Base-by-base conservation (phyloP, 2,888 invertebrate species). In the Tenthredo notha region DNA sequence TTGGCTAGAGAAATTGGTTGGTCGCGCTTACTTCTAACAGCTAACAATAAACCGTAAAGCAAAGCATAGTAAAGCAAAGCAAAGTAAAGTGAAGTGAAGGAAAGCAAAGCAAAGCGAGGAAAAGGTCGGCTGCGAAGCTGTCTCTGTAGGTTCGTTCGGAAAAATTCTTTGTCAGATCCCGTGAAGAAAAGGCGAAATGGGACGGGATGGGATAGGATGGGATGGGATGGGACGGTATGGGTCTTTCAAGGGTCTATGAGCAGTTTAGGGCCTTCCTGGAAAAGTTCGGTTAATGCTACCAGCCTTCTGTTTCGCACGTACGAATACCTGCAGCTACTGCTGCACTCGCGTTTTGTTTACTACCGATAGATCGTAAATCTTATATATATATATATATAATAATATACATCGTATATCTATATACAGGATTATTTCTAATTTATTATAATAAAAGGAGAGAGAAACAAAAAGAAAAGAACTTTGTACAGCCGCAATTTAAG, bases 211-310 rank as follows among this genome's bases (percentile, higher is more conserved):
- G 72, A 43, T 9, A 18, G 50, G 77, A 74, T 74, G 74, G 74
- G 74, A 43, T 9, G 18, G 50, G 77, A 74, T 25, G 74, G 74
- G 74, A 25, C 7, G 29, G 50, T 18, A 50, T 67, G 67, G 67
- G n/a, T 40, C 40, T 50, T 80, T 80, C 61, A 40, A 80, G 61
- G 80, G 58, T 40, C 77, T 80, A 21, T 33, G 9, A 65, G 61
- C 29, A 43, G 61, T 33, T 33, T 12, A 18, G 40, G 67, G 40
- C 85, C 85, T 85, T 85, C 82, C 47, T 85, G 85, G 85, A 85
- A 85, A 84, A 82, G 37, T 47, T 80, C 85, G 54, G 40, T 47
- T 85, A 85, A 85, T 85, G 21, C 82, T 29, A 80, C 40, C 82
- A 43, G 58, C 47, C 67, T 82, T 82, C 82, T 82, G 70, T 70